phyloP scores from a whole-genome alignment of 2,113 vertebrate genomes.

The Perognathus longimembris region DNA sequence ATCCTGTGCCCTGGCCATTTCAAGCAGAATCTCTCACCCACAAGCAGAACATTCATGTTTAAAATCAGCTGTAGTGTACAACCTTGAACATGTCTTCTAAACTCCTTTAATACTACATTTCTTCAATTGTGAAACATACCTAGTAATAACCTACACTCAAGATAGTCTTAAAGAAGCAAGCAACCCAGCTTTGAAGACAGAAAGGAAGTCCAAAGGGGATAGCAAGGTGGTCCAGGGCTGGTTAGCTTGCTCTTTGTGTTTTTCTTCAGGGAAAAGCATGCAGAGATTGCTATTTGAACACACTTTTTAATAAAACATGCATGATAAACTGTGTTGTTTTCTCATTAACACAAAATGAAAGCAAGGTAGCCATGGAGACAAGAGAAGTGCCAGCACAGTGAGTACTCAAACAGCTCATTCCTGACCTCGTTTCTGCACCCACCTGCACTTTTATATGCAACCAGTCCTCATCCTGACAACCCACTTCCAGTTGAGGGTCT shows the following conservation, averaged over 20 bases:
- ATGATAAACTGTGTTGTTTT: neutral
- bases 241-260: neutral
- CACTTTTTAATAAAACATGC: neutral
- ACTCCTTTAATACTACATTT: neutral
- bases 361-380: neutral
- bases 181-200: too few relatives aligned
- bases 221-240: neutral
- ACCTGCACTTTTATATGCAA: neutral
- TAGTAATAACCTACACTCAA: neutral
- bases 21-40: neutral
- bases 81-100: neutral
- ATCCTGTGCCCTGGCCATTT: neutral
- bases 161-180: neutral
- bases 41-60: neutral
- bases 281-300: neutral
- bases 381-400: neutral
- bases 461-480: neutral
- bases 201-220: neutral
- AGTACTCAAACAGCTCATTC: too few relatives aligned
- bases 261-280: neutral
- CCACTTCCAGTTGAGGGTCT: neutral
- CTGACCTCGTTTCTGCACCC: neutral
- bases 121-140: neutral
- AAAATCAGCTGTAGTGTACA: too few relatives aligned
- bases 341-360: neutral